phyloP scores from a whole-genome alignment of 1,140 invertebrate genomes.

The Bombus pascuorum region DNA sequence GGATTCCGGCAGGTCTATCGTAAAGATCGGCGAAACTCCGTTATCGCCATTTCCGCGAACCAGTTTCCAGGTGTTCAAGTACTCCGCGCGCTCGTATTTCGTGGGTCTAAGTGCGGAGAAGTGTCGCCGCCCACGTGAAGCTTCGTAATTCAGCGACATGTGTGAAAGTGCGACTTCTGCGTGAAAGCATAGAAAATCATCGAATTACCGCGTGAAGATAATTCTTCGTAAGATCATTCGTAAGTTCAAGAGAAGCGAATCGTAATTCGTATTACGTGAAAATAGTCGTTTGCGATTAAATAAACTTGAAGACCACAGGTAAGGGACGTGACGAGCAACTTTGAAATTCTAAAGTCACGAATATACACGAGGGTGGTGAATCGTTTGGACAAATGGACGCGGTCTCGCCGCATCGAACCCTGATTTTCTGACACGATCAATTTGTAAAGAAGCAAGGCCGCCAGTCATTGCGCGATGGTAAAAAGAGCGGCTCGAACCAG shows the following conservation, averaged over 20 bases:
- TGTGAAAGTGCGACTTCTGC: slow-evolving; percentile 51
- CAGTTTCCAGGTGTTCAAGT: slow-evolving; percentile 34
- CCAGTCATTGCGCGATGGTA: slow-evolving; percentile 30
- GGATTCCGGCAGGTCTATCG: neutral
- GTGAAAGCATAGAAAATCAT: slow-evolving; percentile 31
- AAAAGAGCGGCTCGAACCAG: slow-evolving; percentile 62
- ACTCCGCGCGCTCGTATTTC: slow-evolving; percentile 18
- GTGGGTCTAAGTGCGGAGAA: slow-evolving; percentile 48
- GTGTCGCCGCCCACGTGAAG: slow-evolving; percentile 57
- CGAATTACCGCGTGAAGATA: neutral
- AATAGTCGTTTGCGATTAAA: too few relatives aligned
- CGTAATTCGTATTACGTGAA: too few relatives aligned
- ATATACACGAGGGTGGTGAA: neutral
- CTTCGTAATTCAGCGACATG: slow-evolving; percentile 58
- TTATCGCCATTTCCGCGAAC: slow-evolving; percentile 33
- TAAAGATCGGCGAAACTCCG: slow-evolving; percentile 31
- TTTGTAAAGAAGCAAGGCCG: slow-evolving; percentile 68
- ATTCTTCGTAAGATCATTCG: neutral
- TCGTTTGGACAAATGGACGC: slow-evolving; percentile 45
- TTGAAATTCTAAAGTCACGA: neutral
- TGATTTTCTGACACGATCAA: slow-evolving; percentile 60
- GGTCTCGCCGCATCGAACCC: slow-evolving; percentile 6
- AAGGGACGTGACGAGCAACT: too few relatives aligned
- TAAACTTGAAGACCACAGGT: too few relatives aligned
- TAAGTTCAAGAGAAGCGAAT: too few relatives aligned